These are phyloP conservation scores for Sipha maydis DNA, from an alignment of 2,888 invertebrate species.

Conservation along the genomic window DNA sequence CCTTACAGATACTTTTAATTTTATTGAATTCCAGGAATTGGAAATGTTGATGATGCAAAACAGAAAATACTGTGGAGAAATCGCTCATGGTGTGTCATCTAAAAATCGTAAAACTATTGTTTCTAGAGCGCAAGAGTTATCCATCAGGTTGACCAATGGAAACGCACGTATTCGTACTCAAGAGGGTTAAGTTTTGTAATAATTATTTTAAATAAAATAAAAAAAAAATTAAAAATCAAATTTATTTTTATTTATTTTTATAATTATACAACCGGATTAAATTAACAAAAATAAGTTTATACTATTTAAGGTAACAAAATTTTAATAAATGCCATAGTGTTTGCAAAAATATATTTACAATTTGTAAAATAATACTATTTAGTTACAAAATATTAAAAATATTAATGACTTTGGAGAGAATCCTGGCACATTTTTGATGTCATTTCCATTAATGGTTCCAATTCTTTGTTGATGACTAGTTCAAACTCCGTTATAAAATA, in stretches of 20 bases:
- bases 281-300: slow-evolving; percentile 23
- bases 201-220: slow-evolving; percentile 81
- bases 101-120: slow-evolving; percentile 96
- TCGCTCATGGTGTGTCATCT: slow-evolving; percentile 97
- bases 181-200: slow-evolving; percentile 71
- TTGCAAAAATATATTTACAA: background rate
- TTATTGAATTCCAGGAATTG: slow-evolving; percentile 76
- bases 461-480: slow-evolving; percentile 82
- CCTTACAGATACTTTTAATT: background rate
- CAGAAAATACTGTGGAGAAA: slow-evolving; percentile 95
- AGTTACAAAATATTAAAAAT: background rate
- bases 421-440: slow-evolving; percentile 75
- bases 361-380: slow-evolving; percentile 6
- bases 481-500: slow-evolving; percentile 90
- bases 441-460: slow-evolving; percentile 86
- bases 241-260: slow-evolving; percentile 8
- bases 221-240: slow-evolving; percentile 10
- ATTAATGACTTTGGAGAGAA: slow-evolving; percentile 3
- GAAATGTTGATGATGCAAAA: slow-evolving; percentile 99
- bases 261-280: background rate
- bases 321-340: slow-evolving; percentile 22
- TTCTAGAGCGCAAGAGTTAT: slow-evolving; percentile 94
- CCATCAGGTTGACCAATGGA: slow-evolving; percentile 95
- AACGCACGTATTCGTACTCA: slow-evolving; percentile 96
- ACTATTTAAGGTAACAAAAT: slow-evolving; percentile 35